Base-by-base conservation (phyloP, 2,797 vertebrate species). In the Xyrichtys novacula region DNA sequence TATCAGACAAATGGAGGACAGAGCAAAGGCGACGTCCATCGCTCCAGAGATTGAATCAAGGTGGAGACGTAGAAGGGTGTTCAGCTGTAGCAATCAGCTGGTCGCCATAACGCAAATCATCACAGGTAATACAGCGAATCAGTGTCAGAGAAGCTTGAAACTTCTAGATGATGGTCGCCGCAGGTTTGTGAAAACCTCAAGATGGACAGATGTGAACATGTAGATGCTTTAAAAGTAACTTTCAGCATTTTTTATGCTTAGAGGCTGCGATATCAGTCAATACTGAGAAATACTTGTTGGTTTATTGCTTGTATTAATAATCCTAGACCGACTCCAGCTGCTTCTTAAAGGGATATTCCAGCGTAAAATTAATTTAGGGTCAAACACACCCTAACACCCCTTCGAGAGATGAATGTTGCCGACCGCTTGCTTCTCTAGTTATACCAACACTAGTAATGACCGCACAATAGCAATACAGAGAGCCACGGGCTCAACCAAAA, bases 1-100 rank as follows among this genome's bases (percentile, higher is more conserved):
- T 48, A 71, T 29, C 16, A 11, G 65, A 67, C 43, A 49, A 39
- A 34, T 15, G 55, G 40, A 65, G 43, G 58, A 60, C 43, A 52
- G 19, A 16, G 34, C 20, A 19, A 52, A 59, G 29, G 29, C 7
- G 31, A 36, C 47, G 49, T 65, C 38, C 28, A 53, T 59, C 9
- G 5, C 2, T 3, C 11, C 56, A 29, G 40, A 61, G 31, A 19
- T 16, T 32, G 23, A 42, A n/a, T 57, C 38, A 49, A 71, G 31
- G 59, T 47, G 49, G 26, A 55, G 26, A 71, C 55, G 20, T 26
- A 47, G 36, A 62, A 22, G 32, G 26, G 22, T 57, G 16, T 17
- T 58, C 5, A 1, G 76, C 31, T 32, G n/a, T 10, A 53, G 63
- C 9, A 32, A 44, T 49, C 4, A 28, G 14, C 28, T 22, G 23